Evolutionary conservation across 2,888 invertebrate genomes (phyloP).

Genomic region (Ophion ellenae): DNA sequence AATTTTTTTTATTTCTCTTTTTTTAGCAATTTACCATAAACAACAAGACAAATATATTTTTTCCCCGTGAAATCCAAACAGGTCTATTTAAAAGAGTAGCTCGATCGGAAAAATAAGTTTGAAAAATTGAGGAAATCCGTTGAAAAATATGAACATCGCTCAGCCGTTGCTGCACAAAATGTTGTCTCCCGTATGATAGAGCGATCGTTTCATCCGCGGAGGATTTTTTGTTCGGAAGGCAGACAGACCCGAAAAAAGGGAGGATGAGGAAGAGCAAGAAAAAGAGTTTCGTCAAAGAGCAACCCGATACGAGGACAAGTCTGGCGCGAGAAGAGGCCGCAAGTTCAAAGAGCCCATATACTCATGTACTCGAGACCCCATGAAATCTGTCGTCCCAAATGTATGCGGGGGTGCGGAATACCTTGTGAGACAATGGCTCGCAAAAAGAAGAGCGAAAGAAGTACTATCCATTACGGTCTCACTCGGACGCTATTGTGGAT

Average conservation of each 20-base stretch:
- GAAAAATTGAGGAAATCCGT: background rate
- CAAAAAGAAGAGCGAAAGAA: conserved; percentile 16
- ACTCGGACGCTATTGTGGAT: conserved; percentile 48
- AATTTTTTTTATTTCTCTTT: too few relatives aligned
- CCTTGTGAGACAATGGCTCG: conserved; percentile 27
- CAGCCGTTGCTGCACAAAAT: too few relatives aligned
- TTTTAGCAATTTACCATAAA: too few relatives aligned
- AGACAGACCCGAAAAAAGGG: background rate
- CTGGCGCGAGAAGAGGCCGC: conserved; percentile 48
- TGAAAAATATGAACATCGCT: background rate
- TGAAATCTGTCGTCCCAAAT: conserved; percentile 33
- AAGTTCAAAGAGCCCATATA: conserved; percentile 47
- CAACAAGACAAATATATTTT: too few relatives aligned
- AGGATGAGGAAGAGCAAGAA: conserved; percentile 1
- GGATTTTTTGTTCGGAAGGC: conserved; percentile 8
- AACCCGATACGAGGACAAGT: conserved; percentile 50
- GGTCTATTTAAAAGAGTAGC: too few relatives aligned
- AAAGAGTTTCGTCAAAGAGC: conserved; percentile 31
- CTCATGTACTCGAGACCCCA: background rate
- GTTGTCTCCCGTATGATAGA: too few relatives aligned
- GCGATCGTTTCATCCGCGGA: too few relatives aligned
- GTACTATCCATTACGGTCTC: conserved; percentile 48
- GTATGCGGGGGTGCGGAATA: conserved; percentile 24
- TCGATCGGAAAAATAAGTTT: too few relatives aligned
- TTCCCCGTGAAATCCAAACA: too few relatives aligned